Evolutionary conservation across 2,888 invertebrate species (phyloP).

Genomic region (Spialia ferax): DNA sequence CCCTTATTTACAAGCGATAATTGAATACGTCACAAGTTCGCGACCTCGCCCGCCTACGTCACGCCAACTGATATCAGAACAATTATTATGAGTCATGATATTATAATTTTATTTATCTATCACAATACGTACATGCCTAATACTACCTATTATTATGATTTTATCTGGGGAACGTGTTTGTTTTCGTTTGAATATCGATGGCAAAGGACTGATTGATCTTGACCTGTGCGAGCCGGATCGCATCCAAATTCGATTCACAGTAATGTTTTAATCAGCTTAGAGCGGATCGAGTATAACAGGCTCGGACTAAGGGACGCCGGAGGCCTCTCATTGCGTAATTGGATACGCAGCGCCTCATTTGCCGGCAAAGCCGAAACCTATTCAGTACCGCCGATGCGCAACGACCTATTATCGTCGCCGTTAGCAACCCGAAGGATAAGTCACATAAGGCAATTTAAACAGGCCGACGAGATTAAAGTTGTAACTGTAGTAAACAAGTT

Average conservation of each 20-base stretch:
- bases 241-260: conserved; percentile 54
- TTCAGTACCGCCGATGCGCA: conserved; percentile 60
- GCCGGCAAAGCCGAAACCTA: conserved; percentile 66
- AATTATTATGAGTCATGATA: conserved; percentile 41
- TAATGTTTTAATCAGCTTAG: conserved; percentile 65
- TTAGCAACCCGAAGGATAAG: conserved; percentile 43
- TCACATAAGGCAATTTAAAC: conserved; percentile 6
- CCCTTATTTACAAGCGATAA: conserved; percentile 65
- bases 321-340: conserved; percentile 58
- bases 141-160: conserved; percentile 25
- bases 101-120: conserved; percentile 34
- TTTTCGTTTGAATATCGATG: conserved; percentile 19
- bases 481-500: background rate
- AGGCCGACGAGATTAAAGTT: background rate
- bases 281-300: conserved; percentile 55
- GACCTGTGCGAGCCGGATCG: conserved; percentile 28
- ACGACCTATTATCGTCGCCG: conserved; percentile 51
- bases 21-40: conserved; percentile 71
- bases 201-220: conserved; percentile 35
- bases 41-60: conserved; percentile 53
- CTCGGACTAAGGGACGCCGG: conserved; percentile 49
- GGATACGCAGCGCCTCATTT: conserved; percentile 69
- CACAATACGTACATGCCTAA: conserved; percentile 10
- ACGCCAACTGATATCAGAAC: conserved; percentile 41
- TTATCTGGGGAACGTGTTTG: conserved; percentile 21